Conservation (phyloP, 2,113 vertebrate genomes). For the Terrapene triunguis region DNA sequence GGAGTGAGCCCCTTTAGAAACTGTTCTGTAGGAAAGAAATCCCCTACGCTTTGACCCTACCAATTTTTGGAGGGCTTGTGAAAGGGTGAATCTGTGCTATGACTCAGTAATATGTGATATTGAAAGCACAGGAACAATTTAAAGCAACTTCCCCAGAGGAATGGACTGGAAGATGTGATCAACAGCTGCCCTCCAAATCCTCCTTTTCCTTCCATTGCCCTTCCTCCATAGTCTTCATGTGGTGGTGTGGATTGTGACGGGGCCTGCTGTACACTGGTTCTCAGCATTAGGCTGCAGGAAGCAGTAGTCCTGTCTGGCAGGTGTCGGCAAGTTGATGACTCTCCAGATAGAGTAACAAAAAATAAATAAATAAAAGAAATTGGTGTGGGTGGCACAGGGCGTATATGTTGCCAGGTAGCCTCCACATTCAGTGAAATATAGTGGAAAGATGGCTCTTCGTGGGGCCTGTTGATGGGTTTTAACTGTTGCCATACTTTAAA, state of each 20-base stretch:
- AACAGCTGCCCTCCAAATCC: neutral
- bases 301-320: neutral
- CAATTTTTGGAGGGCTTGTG: neutral
- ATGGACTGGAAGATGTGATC: constrained; percentile 1
- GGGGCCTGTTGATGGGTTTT: neutral
- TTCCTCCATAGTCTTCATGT: neutral
- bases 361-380: fast-evolving
- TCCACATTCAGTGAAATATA: neutral
- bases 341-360: neutral
- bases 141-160: neutral
- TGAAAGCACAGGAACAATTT: neutral
- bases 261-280: fast-evolving
- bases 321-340: fast-evolving
- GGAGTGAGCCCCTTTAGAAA: neutral
- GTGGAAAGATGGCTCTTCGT: neutral
- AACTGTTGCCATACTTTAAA: neutral
- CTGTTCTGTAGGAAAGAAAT: neutral
- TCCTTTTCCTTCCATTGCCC: neutral
- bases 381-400: fast-evolving
- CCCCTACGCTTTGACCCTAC: neutral
- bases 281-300: neutral
- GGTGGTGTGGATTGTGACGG: neutral
- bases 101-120: neutral
- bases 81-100: neutral
- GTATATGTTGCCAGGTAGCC: neutral